These are phyloP conservation scores for Vireo griseus DNA, from an alignment of 2,797 vertebrate species.

Conservation along the genomic window DNA sequence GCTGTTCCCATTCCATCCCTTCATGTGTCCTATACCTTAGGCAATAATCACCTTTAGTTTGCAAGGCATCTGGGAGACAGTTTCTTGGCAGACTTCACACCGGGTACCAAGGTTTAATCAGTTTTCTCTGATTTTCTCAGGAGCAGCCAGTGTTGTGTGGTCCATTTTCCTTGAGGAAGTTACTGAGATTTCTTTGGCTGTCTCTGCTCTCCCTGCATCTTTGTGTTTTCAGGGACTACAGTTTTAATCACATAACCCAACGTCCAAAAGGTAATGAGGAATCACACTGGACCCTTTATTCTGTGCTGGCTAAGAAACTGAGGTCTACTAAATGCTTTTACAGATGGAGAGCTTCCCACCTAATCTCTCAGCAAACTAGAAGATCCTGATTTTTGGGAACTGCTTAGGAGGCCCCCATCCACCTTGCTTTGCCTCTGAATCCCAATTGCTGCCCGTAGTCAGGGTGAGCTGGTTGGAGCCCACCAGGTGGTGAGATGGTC, in stretches of 20 bases:
- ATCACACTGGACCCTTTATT: not conserved
- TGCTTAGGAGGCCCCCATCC: not conserved
- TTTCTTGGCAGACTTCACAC: not conserved
- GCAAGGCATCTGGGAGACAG: not conserved
- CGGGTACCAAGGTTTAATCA: not conserved
- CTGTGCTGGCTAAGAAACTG: not conserved
- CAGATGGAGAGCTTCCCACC: not conserved
- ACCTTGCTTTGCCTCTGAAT: not conserved
- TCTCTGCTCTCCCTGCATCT: not conserved
- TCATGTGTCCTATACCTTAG: not conserved
- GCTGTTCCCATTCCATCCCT: not conserved
- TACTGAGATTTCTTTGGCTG: not conserved
- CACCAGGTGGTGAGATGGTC: not conserved
- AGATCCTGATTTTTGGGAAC: not conserved
- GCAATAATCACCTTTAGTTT: not conserved
- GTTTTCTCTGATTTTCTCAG: not conserved
- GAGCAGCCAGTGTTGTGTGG: not conserved
- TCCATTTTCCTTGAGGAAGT: not conserved
- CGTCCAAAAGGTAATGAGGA: not conserved
- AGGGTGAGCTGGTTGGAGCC: not conserved
- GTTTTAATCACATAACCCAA: not conserved
- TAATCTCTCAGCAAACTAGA: not conserved
- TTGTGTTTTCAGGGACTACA: not conserved
- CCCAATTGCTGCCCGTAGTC: fast-evolving
- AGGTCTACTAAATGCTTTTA: not conserved